phyloP scores from a whole-genome alignment of 2,888 invertebrate genomes.

The Terebella lapidaria region DNA sequence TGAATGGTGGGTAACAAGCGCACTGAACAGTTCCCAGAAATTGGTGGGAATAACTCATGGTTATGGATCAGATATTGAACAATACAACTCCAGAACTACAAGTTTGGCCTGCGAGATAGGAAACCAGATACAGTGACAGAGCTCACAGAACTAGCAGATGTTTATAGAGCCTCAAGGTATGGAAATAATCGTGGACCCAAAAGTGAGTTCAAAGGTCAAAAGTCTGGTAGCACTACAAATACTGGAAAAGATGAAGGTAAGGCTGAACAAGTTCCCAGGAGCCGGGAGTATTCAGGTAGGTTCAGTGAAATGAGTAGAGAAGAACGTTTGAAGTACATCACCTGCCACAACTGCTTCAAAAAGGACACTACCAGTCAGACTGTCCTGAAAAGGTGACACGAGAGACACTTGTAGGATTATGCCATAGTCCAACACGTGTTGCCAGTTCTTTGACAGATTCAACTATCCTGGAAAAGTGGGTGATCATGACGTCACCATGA shows the following conservation, averaged over 20 bases:
- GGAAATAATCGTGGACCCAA: too few species aligned
- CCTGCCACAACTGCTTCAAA: background rate
- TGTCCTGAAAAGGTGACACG: background rate
- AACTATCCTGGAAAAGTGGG: background rate
- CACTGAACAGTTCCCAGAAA: background rate
- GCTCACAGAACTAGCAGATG: background rate
- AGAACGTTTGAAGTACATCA: background rate
- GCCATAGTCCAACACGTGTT: background rate
- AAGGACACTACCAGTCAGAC: background rate
- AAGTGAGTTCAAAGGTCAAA: background rate
- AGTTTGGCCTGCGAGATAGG: background rate
- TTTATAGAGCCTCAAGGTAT: background rate
- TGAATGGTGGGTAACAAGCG: background rate
- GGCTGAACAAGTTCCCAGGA: too few species aligned
- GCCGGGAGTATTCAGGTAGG: too few species aligned
- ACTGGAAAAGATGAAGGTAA: too few species aligned
- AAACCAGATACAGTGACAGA: background rate
- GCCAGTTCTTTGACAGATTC: background rate
- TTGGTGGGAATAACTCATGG: background rate
- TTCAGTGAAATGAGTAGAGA: background rate
- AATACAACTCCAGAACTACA: background rate
- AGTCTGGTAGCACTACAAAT: too few species aligned
- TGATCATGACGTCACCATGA: background rate
- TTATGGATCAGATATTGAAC: background rate
- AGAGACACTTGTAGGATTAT: too few species aligned